phyloP scores from a whole-genome alignment of 1,140 invertebrate species.

The Drosophila arawakana region DNA sequence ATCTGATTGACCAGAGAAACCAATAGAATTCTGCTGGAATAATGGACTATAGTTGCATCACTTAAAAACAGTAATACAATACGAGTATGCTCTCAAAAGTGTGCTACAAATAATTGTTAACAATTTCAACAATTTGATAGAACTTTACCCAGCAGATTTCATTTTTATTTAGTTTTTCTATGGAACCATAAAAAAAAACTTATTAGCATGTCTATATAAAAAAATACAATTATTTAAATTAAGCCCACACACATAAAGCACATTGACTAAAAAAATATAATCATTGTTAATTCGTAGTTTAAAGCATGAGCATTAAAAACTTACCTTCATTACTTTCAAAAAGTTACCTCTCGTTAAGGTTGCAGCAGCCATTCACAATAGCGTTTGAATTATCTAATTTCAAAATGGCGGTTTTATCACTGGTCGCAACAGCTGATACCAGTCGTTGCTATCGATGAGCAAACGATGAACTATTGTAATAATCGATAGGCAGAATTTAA shows the following conservation, averaged over 20 bases:
- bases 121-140: no score
- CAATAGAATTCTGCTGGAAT: background rate
- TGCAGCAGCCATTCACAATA: conserved; percentile 37
- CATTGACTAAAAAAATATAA: no score
- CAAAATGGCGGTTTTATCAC: conserved; percentile 19
- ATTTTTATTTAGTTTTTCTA: background rate
- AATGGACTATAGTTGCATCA: background rate
- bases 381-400: background rate
- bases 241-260: no score
- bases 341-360: conserved; percentile 1
- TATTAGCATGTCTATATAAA: no score
- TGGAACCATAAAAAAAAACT: background rate
- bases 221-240: no score
- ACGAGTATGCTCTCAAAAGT: conserved; percentile 2
- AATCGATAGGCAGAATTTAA: conserved; percentile 20
- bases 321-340: conserved; percentile 1
- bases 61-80: background rate
- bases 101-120: background rate
- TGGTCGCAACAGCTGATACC: conserved; percentile 20
- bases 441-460: conserved; percentile 33
- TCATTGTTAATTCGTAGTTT: background rate
- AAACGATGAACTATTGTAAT: background rate
- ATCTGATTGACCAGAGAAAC: conserved; percentile 21
- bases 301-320: background rate
- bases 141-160: no score